Percentiles rank a stretch among this genome's conserved stretches.
phyloP scores from a whole-genome alignment of 2,797 vertebrate species.

The Aplochiton taeniatus region DNA sequence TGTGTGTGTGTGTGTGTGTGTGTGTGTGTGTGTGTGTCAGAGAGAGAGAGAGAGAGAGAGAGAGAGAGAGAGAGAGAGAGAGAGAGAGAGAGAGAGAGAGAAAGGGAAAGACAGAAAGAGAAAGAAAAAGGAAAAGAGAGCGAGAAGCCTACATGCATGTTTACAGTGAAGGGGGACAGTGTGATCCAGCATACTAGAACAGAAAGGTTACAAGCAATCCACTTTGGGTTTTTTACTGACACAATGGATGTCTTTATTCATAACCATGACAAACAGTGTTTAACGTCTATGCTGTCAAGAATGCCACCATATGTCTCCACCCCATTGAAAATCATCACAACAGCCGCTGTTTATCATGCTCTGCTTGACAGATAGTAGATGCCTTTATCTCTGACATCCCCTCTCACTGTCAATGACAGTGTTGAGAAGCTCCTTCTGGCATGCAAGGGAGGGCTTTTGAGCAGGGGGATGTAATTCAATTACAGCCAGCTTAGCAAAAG shows the following conservation, averaged over 20 bases:
- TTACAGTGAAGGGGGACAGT: conserved; percentile 37
- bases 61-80: conserved; percentile 12
- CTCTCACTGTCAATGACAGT: conserved; percentile 2
- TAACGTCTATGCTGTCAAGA: conserved; percentile 46
- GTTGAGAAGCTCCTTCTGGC: conserved; percentile 45
- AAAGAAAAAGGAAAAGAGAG: conserved; percentile 5
- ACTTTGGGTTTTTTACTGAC: conserved; percentile 35
- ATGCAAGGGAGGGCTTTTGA: conserved; percentile 23
- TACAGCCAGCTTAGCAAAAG: conserved; percentile 52
- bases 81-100: conserved; percentile 2
- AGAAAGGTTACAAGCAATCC: conserved; percentile 44
- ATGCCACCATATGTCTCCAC: conserved; percentile 37
- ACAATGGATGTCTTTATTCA: conserved; percentile 71
- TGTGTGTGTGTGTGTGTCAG: conserved; percentile 35
- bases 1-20: conserved; percentile 37
- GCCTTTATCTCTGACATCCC: conserved; percentile 54
- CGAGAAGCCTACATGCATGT: not conserved
- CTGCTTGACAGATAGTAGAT: conserved; percentile 57
- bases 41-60: conserved; percentile 20
- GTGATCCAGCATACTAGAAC: conserved; percentile 37
- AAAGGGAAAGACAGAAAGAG: not conserved
- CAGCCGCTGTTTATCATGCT: conserved; percentile 51
- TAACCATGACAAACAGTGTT: conserved; percentile 35
- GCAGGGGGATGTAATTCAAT: conserved; percentile 58
- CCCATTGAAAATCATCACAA: conserved; percentile 61